Evolutionary conservation across 2,113 vertebrate genomes (phyloP), one percentile per base, ranked within the genome.

Genomic region (Pterophyllum scalare): DNA sequence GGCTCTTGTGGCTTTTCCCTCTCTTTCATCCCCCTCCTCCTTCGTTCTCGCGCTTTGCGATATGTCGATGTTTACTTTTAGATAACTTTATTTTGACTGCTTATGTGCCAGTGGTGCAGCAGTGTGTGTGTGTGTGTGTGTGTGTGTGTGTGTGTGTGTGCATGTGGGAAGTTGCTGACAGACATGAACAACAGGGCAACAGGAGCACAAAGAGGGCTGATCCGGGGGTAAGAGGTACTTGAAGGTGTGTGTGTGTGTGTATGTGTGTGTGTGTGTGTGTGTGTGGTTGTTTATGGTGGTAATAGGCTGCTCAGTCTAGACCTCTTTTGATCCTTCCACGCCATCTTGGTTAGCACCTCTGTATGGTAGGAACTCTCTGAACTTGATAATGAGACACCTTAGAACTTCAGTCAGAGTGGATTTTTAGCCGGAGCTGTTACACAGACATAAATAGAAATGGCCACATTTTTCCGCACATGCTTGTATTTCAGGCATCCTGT

Each of bases 371-470:
- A 93, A 80, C 84, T 88, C 64, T 87, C 84, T 86, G 81, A 87
- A 94, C 92, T 91, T 92, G 91, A 89, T 94, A 94, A 94, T 92
- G 92, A 94, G 89, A 82, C 80, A 83, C 93, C 85, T 86, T 70
- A 59, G 79, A 82, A 84, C 79, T 80, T 57, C 26, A 60, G 65
- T 70, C 67, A 19, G 14, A 82, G 60, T 40, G 17, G 31, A 75
- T 74, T 67, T 75, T 75, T 38, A 28, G 59, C 22, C 11, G 14
- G n/a, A 7, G 2, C 78, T n/a, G 14, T 7, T 0, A 13, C 35
- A 59, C 15, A n/a, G 12, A 80, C 89, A 38, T 43, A 87, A 82
- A 91, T 84, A 91, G 65, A 84, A 83, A 17, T 3, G 6, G 79
- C 70, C 79, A 43, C 65, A 61, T 85, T 84, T 46, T 64, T 87